Percentiles rank a stretch among this genome's conserved stretches.
Evolutionary conservation across 2,113 vertebrate species (phyloP).

Genomic region (Chionodraco myersi): DNA sequence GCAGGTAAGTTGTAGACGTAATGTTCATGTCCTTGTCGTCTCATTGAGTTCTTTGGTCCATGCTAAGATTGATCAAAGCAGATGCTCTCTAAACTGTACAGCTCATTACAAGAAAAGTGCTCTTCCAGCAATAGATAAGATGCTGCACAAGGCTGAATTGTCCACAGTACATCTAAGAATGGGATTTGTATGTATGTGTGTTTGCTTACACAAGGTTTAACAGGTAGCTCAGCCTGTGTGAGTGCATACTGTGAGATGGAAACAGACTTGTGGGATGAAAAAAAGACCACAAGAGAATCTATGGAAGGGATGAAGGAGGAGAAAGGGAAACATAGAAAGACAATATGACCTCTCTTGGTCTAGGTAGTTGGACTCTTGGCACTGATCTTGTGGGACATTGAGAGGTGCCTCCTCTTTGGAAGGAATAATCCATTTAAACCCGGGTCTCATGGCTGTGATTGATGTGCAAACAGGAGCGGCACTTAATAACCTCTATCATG

Average conservation of each 20-base stretch:
- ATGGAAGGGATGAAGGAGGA: slow-evolving; percentile 30
- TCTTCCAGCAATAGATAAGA: slow-evolving; percentile 30
- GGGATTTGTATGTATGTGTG: slow-evolving; percentile 33
- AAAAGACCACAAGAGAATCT: slow-evolving; percentile 22
- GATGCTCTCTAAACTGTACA: slow-evolving; percentile 47
- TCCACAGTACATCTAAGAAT: slow-evolving; percentile 40
- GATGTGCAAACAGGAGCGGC: slow-evolving; percentile 73
- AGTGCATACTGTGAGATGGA: background rate
- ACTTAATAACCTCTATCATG: slow-evolving; percentile 85
- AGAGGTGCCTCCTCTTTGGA: slow-evolving; percentile 71
- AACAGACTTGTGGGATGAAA: slow-evolving; percentile 12
- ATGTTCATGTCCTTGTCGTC: slow-evolving; percentile 44
- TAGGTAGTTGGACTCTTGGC: slow-evolving; percentile 66
- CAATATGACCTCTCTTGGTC: slow-evolving; percentile 67
- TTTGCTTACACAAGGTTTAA: slow-evolving; percentile 14
- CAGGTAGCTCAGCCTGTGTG: slow-evolving; percentile 16
- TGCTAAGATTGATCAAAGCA: slow-evolving; percentile 54
- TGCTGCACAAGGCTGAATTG: slow-evolving; percentile 35
- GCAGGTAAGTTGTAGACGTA: slow-evolving; percentile 45
- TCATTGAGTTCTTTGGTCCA: slow-evolving; percentile 7
- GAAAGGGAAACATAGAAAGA: slow-evolving; percentile 45
- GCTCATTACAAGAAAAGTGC: slow-evolving; percentile 56
- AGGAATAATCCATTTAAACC: slow-evolving; percentile 80
- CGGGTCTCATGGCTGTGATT: slow-evolving; percentile 72
- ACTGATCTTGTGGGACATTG: slow-evolving; percentile 76